Conservation (phyloP, 1,140 invertebrate species). For the Bombus ignitus region DNA sequence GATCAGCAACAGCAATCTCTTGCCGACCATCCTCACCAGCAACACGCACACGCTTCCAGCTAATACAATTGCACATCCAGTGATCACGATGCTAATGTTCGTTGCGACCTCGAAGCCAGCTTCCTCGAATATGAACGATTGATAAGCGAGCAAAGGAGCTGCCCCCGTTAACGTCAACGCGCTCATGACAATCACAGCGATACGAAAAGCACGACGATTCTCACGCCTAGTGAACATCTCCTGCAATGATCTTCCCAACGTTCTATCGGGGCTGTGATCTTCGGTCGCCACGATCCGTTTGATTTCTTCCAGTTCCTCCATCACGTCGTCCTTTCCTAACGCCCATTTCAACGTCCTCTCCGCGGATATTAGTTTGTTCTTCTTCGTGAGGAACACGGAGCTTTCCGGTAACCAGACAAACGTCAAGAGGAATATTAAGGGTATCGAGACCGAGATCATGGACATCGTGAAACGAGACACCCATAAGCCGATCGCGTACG, state of each 20-base stretch:
- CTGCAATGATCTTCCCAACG: constrained; percentile 72
- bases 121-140: constrained; percentile 88
- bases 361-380: constrained; percentile 81
- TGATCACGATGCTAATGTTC: constrained; percentile 88
- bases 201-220: constrained; percentile 87
- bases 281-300: constrained; percentile 84
- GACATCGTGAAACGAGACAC: constrained; percentile 76
- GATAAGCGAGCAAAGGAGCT: constrained; percentile 93
- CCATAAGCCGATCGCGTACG: constrained; percentile 83
- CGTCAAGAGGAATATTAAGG: constrained; percentile 81
- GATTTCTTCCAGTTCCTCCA: constrained; percentile 84
- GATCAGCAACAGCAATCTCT: constrained; percentile 88
- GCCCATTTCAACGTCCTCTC: constrained; percentile 85
- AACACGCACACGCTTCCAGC: constrained; percentile 87
- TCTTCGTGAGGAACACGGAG: constrained; percentile 78
- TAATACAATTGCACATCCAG: constrained; percentile 90
- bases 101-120: constrained; percentile 88
- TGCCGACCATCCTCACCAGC: constrained; percentile 89
- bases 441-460: constrained; percentile 77
- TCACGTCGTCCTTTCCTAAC: constrained; percentile 84
- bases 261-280: constrained; percentile 77
- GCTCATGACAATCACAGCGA: constrained; percentile 89
- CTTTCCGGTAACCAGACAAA: constrained; percentile 82
- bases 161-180: constrained; percentile 92
- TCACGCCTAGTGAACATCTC: constrained; percentile 84